These are phyloP conservation scores for Catostylus mosaicus DNA, from an alignment of 30 jellyfish, hydroid and myxozoan species.

Conservation along the genomic window DNA sequence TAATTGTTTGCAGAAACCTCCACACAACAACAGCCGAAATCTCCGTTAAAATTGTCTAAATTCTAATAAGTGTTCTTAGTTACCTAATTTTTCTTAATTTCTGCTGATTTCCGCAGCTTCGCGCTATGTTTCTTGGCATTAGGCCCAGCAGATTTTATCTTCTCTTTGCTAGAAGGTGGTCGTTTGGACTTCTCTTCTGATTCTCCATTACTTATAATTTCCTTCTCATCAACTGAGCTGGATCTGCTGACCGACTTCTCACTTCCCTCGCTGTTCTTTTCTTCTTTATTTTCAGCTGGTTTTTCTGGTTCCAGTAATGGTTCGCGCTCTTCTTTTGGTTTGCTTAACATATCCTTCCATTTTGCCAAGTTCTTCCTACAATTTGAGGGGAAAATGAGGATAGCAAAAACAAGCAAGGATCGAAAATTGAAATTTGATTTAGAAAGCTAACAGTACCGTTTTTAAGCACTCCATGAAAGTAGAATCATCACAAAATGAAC, in stretches of 20 bases:
- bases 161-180: constrained; percentile 38
- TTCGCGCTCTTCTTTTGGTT: constrained; percentile 71
- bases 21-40: no score
- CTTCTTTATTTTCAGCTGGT: background rate
- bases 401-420: no score
- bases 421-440: no score
- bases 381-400: background rate
- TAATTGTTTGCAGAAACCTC: no score
- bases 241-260: constrained; percentile 46
- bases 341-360: constrained; percentile 83
- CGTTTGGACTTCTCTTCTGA: constrained; percentile 22
- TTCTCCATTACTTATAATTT: constrained; percentile 42
- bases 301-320: constrained; percentile 15
- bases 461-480: no score
- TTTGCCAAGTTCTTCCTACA: constrained; percentile 61
- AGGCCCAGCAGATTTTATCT: constrained; percentile 34
- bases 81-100: constrained; percentile 17
- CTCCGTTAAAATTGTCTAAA: no score
- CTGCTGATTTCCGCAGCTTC: constrained; percentile 35
- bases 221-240: constrained; percentile 59
- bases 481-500: no score
- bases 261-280: constrained; percentile 9
- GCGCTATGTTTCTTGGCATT: constrained; percentile 12
- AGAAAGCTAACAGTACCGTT: no score
- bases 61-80: no score